Percentiles rank a stretch among this genome's conserved stretches.
phyloP scores from a whole-genome alignment of 2,113 vertebrate species.

The Madoqua kirkii region DNA sequence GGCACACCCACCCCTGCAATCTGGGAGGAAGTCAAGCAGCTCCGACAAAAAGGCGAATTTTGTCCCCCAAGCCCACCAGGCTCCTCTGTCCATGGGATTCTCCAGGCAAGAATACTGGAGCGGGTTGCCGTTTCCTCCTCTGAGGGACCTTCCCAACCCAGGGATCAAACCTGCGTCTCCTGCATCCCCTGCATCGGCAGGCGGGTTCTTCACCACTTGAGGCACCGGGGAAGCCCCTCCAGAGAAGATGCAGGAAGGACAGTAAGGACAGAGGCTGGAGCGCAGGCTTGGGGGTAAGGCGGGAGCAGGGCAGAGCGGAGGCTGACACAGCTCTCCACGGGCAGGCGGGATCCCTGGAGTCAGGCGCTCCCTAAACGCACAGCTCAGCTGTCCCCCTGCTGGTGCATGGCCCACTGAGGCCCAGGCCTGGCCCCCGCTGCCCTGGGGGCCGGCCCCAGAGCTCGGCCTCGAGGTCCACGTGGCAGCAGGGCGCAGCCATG shows the following conservation, averaged over 20 bases:
- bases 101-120: not conserved
- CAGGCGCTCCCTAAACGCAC: fast-evolving
- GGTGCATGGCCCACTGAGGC: not conserved
- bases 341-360: not conserved
- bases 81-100: not conserved
- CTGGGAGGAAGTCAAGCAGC: not conserved
- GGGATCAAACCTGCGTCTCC: not conserved
- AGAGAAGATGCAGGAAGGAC: not conserved
- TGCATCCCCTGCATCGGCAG: not conserved
- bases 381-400: not conserved
- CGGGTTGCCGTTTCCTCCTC: not conserved
- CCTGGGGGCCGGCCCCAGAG: not conserved
- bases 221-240: not conserved
- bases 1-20: not conserved
- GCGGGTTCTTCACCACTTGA: not conserved
- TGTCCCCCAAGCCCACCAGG: not conserved
- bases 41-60: not conserved
- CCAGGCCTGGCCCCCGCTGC: not conserved
- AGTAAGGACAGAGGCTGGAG: fast-evolving
- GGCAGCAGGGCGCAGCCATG: not conserved
- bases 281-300: not conserved
- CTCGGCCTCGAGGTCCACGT: fast-evolving
- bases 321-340: not conserved
- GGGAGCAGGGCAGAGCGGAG: not conserved
- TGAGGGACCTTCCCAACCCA: not conserved